Conservation (phyloP, 2,113 vertebrate genomes). For the Emydura subglobosa region DNA sequence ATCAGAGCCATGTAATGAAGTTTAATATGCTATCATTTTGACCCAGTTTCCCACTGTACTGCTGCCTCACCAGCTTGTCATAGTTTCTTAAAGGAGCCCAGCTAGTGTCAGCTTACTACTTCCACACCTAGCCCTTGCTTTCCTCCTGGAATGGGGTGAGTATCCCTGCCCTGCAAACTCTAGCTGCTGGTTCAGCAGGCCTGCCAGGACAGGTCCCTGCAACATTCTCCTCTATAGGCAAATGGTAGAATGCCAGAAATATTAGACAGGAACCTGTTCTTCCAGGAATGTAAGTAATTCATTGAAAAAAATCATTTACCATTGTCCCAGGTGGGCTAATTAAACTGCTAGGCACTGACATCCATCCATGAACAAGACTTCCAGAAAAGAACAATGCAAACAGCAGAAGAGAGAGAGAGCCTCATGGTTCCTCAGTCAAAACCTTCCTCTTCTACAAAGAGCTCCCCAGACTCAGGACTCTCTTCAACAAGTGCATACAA, state of each 20-base stretch:
- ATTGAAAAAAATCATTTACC: slow-evolving; percentile 81
- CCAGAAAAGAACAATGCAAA: neutral
- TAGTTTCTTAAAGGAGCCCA: slow-evolving; percentile 72
- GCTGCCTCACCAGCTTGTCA: slow-evolving; percentile 69
- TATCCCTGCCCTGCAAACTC: slow-evolving; percentile 74
- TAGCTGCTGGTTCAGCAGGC: slow-evolving; percentile 79
- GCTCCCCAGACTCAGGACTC: neutral
- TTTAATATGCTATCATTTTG: slow-evolving; percentile 68
- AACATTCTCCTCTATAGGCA: slow-evolving; percentile 73
- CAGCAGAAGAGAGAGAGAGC: neutral
- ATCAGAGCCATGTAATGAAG: slow-evolving; percentile 74
- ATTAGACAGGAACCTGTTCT: slow-evolving; percentile 85
- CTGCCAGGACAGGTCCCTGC: slow-evolving; percentile 82
- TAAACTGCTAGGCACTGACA: slow-evolving; percentile 55
- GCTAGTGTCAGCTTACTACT: slow-evolving; percentile 71
- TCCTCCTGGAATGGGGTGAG: slow-evolving; percentile 62
- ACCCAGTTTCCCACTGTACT: slow-evolving; percentile 70
- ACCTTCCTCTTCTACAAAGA: neutral
- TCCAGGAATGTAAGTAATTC: slow-evolving; percentile 82
- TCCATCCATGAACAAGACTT: neutral
- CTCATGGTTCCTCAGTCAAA: neutral
- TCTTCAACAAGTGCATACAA: neutral
- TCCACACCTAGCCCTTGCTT: slow-evolving; percentile 71
- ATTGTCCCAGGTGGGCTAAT: slow-evolving; percentile 69
- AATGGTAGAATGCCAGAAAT: slow-evolving; percentile 74